Evolutionary conservation across 2,113 vertebrate genomes (phyloP), one percentile per base, ranked within the genome.

Genomic region (Nipponia nippon): DNA sequence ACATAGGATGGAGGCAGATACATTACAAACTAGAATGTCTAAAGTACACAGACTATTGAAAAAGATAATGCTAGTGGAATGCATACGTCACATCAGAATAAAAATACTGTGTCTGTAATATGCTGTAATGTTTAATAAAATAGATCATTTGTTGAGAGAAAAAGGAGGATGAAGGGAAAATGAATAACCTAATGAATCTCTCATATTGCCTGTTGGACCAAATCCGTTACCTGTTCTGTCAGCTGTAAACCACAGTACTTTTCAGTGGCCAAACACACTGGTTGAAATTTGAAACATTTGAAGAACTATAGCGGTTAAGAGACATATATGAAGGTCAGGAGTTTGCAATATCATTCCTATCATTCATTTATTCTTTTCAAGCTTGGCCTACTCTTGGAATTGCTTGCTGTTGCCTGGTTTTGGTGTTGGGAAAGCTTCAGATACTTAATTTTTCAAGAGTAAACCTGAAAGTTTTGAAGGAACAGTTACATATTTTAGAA

Each of bases 251-350:
- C 44, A 71, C 17, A 22, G 7, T 11, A 46, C 3, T 72, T 69
- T 58, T 58, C 30, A 73, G 22, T 63, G 27, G 18, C 62, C 36
- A 69, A 81, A 9, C 19, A 63, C 47, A 11, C 4, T 56, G 32
- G 6, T 11, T 85, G 70, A 73, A 87, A 75, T 52, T n/a, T 47
- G 58, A 42, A 96, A 50, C 5, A 7, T 62, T 55, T 73, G 20
- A 53, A 75, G 50, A 75, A 25, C 30, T 55, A 3, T 22, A 52
- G 6, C 23, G 9, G 1, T 30, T 70, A 62, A 76, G 17, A 61
- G 16, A 61, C 5, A 22, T 30, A 20, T 5, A 5, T 0, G 1
- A 72, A 77, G 11, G 6, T 61, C 59, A 76, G 34, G 17, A 76
- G 16, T 16, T 42, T 42, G 10, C 25, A 66, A 26, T 19, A 30